phyloP scores from a whole-genome alignment of 1,140 invertebrate genomes.

The Amyelois transitella region DNA sequence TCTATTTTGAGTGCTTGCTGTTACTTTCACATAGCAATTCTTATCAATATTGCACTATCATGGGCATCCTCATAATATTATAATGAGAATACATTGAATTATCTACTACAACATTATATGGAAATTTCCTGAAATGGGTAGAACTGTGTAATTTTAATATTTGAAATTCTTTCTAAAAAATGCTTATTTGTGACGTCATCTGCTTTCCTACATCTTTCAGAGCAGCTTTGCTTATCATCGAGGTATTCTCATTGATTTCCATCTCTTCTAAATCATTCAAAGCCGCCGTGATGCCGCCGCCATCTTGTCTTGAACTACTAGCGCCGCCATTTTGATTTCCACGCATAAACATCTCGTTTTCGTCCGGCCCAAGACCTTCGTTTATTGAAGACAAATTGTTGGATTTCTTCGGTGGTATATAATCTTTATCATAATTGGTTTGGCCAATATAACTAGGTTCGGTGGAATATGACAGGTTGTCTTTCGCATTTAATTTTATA shows the following conservation, averaged over 20 bases:
- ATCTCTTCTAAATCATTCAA: slow-evolving; percentile 69
- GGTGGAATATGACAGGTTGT: slow-evolving; percentile 66
- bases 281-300: slow-evolving; percentile 58
- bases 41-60: too few relatives aligned
- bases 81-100: too few relatives aligned
- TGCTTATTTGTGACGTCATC: slow-evolving; percentile 78
- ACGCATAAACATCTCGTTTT: slow-evolving; percentile 49
- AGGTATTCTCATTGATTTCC: slow-evolving; percentile 43
- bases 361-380: slow-evolving; percentile 50
- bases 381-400: slow-evolving; percentile 49
- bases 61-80: too few relatives aligned
- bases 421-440: slow-evolving; percentile 60
- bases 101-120: too few relatives aligned
- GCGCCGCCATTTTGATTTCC: slow-evolving; percentile 31
- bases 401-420: slow-evolving; percentile 26
- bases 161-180: too few relatives aligned
- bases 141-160: too few relatives aligned
- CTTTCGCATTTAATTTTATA: slow-evolving; percentile 69
- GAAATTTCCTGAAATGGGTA: too few relatives aligned
- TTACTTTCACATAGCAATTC: too few relatives aligned
- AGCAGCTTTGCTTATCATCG: slow-evolving; percentile 34
- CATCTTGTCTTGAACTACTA: slow-evolving; percentile 12
- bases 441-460: slow-evolving; percentile 63
- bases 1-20: too few relatives aligned
- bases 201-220: slow-evolving; percentile 74